Percentiles rank a stretch among this genome's conserved stretches.
Evolutionary conservation across 2,113 vertebrate species (phyloP).

Genomic region (Amphiprion percula): DNA sequence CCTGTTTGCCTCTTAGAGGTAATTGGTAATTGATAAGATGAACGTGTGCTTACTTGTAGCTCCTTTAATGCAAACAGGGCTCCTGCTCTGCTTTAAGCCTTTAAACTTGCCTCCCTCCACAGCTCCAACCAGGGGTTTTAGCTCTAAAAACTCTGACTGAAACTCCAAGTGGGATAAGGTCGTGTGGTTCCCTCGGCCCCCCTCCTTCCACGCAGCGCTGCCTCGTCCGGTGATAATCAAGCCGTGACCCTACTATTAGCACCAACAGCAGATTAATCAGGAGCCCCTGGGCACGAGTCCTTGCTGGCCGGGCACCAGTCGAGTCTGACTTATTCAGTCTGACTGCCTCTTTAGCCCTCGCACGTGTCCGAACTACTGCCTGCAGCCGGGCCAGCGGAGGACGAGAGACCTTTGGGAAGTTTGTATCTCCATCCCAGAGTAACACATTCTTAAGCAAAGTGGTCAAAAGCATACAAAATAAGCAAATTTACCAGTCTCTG

Average conservation of each 20-base stretch:
- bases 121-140: conserved; percentile 21
- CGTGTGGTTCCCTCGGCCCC: conserved; percentile 5
- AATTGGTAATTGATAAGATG: neutral
- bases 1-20: neutral
- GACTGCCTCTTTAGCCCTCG: neutral
- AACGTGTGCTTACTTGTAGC: neutral
- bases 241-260: conserved; percentile 44
- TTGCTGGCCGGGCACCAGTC: conserved; percentile 21
- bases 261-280: conserved; percentile 56
- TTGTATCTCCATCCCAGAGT: too few species aligned
- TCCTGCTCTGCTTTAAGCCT: conserved; percentile 18
- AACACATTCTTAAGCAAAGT: too few species aligned
- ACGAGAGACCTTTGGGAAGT: too few species aligned
- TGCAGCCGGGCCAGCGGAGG: neutral
- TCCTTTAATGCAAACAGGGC: neutral
- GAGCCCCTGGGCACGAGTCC: conserved; percentile 20
- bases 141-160: conserved; percentile 18
- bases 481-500: too few species aligned
- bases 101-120: conserved; percentile 7
- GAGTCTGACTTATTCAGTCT: neutral
- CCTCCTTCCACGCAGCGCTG: neutral
- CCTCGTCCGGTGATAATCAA: conserved; percentile 54
- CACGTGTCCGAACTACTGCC: conserved; percentile 3
- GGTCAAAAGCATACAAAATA: too few species aligned
- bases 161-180: conserved; percentile 22